These are phyloP conservation scores for Ianthella basta DNA, from an alignment of 37 sponge, comb jelly and placozoan species.

Conservation along the genomic window DNA sequence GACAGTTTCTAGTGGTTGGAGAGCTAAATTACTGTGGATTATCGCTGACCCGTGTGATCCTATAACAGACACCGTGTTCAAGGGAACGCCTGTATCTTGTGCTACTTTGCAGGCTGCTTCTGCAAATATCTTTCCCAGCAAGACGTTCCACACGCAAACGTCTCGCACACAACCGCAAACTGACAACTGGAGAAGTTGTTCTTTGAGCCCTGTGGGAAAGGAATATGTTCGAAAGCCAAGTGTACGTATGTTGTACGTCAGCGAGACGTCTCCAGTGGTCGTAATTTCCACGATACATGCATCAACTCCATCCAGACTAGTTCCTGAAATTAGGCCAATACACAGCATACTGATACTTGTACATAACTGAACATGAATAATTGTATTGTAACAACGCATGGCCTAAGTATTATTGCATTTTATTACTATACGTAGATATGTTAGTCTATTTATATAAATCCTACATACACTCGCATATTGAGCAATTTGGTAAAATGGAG, in stretches of 20 bases:
- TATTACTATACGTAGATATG: too few relatives aligned
- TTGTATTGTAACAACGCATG: too few relatives aligned
- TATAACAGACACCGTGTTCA: constrained; percentile 40
- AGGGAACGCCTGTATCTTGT: background rate
- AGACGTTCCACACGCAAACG: constrained; percentile 55
- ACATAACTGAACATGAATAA: too few relatives aligned
- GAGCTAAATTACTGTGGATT: too few relatives aligned
- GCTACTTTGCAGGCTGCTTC: constrained; percentile 52
- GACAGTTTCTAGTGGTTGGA: too few relatives aligned
- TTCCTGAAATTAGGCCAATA: constrained; percentile 76
- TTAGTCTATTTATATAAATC: too few relatives aligned
- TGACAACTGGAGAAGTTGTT: constrained; percentile 39
- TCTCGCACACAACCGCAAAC: constrained; percentile 43
- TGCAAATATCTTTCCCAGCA: constrained; percentile 68
- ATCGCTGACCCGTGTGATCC: constrained; percentile 71
- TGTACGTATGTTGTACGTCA: background rate
- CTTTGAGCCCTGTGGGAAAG: constrained; percentile 65
- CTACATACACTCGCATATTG: too few relatives aligned
- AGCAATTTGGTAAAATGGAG: too few relatives aligned
- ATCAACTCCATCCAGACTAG: constrained; percentile 78
- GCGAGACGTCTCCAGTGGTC: background rate
- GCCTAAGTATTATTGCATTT: too few relatives aligned
- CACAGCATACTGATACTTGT: background rate
- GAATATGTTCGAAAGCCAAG: constrained; percentile 45
- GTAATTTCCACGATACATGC: constrained; percentile 64